Conservation (phyloP, 92 coral and sea anemone genomes). For the Ricordea florida region DNA sequence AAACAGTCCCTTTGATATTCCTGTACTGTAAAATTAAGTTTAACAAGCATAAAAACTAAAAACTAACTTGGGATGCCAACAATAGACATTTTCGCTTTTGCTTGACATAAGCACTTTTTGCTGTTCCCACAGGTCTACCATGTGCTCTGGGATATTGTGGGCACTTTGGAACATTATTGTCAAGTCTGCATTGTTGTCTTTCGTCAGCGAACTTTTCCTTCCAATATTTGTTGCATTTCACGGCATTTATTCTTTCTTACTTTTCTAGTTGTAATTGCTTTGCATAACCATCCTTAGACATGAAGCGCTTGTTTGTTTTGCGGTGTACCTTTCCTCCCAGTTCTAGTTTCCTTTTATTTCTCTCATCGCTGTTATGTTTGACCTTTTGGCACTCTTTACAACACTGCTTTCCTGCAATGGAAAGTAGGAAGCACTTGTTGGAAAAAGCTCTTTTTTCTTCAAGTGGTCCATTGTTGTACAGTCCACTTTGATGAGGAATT, state of each 20-base stretch:
- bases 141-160: slow-evolving; percentile 6
- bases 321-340: slow-evolving; percentile 1
- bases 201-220: slow-evolving; percentile 9
- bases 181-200: slow-evolving; percentile 9
- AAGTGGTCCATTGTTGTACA: background rate
- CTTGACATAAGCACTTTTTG: background rate
- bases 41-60: background rate
- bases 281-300: background rate
- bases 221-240: slow-evolving; percentile 1
- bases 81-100: slow-evolving; percentile 6
- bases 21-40: background rate
- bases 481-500: background rate
- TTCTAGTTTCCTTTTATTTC: background rate
- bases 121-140: slow-evolving; percentile 23
- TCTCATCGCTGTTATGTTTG: background rate
- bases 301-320: background rate
- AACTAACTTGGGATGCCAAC: slow-evolving; percentile 47
- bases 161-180: background rate
- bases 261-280: background rate
- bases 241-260: background rate
- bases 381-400: background rate
- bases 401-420: background rate
- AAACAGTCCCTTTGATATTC: too few species aligned
- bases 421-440: background rate
- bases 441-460: background rate